These are phyloP conservation scores for Nysson spinosus DNA, from an alignment of 2,888 invertebrate genomes.

Conservation along the genomic window DNA sequence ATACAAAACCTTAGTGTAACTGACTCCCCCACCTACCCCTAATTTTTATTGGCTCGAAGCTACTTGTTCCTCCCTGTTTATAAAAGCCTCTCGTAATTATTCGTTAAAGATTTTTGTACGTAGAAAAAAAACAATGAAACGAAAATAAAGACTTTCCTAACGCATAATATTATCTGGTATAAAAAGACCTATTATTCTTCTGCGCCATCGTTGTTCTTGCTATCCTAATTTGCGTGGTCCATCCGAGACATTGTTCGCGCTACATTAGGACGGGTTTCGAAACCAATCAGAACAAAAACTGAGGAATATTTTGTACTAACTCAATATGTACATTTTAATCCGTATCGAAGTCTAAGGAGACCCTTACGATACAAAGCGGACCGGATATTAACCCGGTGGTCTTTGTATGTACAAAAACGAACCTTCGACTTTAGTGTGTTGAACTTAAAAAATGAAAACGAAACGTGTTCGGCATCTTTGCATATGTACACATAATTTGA, in stretches of 20 bases:
- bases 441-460: conserved; percentile 44
- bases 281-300: conserved; percentile 35
- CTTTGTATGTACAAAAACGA: no score
- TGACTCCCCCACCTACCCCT: conserved; percentile 6
- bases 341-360: conserved; percentile 36
- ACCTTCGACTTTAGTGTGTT: conserved; percentile 38
- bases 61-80: conserved; percentile 12
- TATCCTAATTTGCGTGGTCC: conserved; percentile 5
- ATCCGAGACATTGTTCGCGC: conserved; percentile 2
- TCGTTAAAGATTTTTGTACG: conserved; percentile 17
- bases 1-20: conserved; percentile 17
- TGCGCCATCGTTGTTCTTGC: background rate
- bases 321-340: conserved; percentile 53
- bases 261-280: conserved; percentile 28
- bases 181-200: background rate
- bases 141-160: conserved; percentile 12
- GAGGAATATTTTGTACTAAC: conserved; percentile 34
- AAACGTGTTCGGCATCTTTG: no score
- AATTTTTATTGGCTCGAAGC: conserved; percentile 10
- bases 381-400: no score
- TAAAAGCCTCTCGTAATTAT: conserved; percentile 24
- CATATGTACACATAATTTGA: conserved; percentile 40
- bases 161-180: conserved; percentile 4
- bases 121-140: conserved; percentile 1
- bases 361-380: conserved; percentile 51